phyloP scores from a whole-genome alignment of 2,113 vertebrate species.

The Narcine bancroftii region DNA sequence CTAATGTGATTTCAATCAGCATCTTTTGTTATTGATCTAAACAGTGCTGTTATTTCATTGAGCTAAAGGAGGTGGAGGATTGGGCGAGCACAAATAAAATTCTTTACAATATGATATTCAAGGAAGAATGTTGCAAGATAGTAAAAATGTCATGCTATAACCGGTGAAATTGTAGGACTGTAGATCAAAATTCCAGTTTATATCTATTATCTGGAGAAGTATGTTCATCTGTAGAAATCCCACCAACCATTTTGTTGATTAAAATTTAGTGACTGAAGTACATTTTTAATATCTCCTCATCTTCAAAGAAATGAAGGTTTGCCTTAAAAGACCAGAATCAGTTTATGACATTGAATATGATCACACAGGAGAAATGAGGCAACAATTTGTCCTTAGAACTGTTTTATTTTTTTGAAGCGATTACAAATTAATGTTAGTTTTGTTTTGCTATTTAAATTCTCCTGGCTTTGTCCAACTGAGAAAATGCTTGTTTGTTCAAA shows the following conservation, averaged over 20 bases:
- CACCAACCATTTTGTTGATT: background rate
- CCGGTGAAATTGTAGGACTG: too few species aligned
- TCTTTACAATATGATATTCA: background rate
- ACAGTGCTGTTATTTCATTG: background rate
- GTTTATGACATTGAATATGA: background rate
- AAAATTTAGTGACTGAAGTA: background rate
- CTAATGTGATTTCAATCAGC: background rate
- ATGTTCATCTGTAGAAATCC: background rate
- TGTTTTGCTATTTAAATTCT: background rate
- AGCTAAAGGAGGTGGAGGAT: background rate
- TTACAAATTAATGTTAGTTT: background rate
- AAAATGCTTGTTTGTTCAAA: background rate
- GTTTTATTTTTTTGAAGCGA: too few species aligned
- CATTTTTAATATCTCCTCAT: background rate
- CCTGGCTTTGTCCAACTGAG: background rate
- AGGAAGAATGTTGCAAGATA: background rate
- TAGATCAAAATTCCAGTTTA: too few species aligned
- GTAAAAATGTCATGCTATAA: background rate
- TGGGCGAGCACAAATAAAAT: background rate
- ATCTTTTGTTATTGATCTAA: background rate
- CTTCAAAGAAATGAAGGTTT: background rate
- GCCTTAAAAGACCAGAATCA: background rate
- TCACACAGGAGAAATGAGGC: background rate
- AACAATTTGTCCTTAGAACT: too few species aligned
- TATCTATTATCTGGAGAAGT: background rate